phyloP scores from a whole-genome alignment of 2,888 invertebrate species.

The Cotesia congregata region DNA sequence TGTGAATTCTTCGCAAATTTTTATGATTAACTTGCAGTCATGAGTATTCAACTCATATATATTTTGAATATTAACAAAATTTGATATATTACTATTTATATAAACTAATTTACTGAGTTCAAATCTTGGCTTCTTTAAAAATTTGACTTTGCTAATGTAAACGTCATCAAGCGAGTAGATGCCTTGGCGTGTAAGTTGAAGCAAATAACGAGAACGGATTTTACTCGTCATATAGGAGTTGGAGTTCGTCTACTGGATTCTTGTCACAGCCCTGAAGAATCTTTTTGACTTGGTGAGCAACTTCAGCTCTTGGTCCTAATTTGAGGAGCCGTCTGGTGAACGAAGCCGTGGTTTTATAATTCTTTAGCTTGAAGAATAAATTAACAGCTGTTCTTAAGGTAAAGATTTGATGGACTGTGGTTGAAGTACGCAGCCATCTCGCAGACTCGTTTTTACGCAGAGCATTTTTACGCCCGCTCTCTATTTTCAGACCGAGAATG shows the following conservation, averaged over 20 bases:
- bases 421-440: slow-evolving; percentile 99
- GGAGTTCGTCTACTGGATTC: slow-evolving; percentile 89
- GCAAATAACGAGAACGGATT: too few species aligned
- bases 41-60: too few species aligned
- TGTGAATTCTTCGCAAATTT: too few species aligned
- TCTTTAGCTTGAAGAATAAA: slow-evolving; percentile 97
- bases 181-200: too few species aligned
- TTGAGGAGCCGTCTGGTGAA: slow-evolving; percentile 94
- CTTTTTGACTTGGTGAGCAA: slow-evolving; percentile 93
- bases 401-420: slow-evolving; percentile 96
- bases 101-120: too few species aligned
- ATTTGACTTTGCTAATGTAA: too few species aligned
- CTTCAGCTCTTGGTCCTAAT: slow-evolving; percentile 93
- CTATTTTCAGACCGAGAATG: slow-evolving; percentile 92
- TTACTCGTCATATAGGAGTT: slow-evolving; percentile 72
- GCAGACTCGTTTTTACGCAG: slow-evolving; percentile 93
- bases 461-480: slow-evolving; percentile 87
- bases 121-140: too few species aligned
- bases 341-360: slow-evolving; percentile 94
- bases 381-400: slow-evolving; percentile 95
- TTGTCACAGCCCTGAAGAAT: slow-evolving; percentile 94
- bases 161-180: too few species aligned
- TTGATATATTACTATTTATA: too few species aligned
- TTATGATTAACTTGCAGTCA: too few species aligned
- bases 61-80: too few species aligned